These are phyloP conservation scores for Drosophila melanosoma DNA, from an alignment of 2,888 invertebrate genomes.

Conservation along the genomic window DNA sequence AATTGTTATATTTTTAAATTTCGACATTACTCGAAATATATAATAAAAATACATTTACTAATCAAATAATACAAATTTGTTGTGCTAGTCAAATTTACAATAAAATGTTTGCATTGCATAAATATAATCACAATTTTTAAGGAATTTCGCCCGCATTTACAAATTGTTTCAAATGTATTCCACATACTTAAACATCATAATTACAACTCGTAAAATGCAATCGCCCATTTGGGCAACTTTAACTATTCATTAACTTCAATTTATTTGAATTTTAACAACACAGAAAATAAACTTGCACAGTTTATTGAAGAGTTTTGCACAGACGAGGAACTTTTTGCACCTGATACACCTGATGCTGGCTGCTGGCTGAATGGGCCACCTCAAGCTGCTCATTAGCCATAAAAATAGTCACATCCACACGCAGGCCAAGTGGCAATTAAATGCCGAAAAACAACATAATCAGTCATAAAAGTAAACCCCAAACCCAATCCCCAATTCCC, in stretches of 20 bases:
- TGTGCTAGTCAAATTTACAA: not conserved
- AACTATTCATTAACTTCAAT: constrained; percentile 58
- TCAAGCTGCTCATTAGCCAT: constrained; percentile 74
- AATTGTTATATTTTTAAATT: not conserved
- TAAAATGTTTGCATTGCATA: not conserved
- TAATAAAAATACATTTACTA: too few species aligned
- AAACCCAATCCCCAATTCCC: not conserved
- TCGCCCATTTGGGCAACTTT: not conserved
- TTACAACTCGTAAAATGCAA: not conserved
- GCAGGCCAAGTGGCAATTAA: constrained; percentile 72
- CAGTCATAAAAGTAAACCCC: constrained; percentile 66
- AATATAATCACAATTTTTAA: fast-evolving
- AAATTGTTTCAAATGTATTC: not conserved
- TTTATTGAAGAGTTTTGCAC: constrained; percentile 58
- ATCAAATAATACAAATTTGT: not conserved
- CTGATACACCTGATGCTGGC: constrained; percentile 58
- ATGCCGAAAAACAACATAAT: constrained; percentile 76
- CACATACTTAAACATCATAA: not conserved
- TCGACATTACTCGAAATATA: not conserved
- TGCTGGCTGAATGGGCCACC: constrained; percentile 38
- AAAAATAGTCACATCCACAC: constrained; percentile 74
- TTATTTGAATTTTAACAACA: constrained; percentile 42
- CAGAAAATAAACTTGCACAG: constrained; percentile 44
- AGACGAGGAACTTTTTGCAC: not conserved
- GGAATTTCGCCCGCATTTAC: not conserved